These are phyloP conservation scores for Lepas anatifera DNA, from an alignment of 2,888 invertebrate species.

Conservation along the genomic window DNA sequence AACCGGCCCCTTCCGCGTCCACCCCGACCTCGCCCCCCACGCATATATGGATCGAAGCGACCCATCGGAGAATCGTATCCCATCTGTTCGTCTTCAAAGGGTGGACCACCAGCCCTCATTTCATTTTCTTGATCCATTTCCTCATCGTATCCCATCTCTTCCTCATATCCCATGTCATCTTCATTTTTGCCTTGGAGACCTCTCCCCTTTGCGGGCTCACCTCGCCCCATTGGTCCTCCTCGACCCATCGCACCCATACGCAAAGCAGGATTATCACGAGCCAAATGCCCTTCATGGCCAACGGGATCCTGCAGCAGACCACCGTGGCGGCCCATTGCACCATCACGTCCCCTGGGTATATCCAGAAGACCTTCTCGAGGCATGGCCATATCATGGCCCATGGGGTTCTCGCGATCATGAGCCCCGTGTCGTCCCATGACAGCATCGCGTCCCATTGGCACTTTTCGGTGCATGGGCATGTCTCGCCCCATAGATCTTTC, in stretches of 20 bases:
- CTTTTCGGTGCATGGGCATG: background rate
- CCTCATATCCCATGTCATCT: background rate
- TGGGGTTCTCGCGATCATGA: background rate
- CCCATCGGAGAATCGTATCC: slow-evolving; percentile 23
- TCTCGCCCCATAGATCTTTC: too few species aligned
- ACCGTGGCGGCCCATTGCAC: slow-evolving; percentile 18
- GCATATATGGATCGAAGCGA: slow-evolving; percentile 21
- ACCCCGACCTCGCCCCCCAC: background rate
- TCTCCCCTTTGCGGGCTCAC: slow-evolving; percentile 6
- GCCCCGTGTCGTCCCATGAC: background rate
- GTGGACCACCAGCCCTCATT: too few species aligned
- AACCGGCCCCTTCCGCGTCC: slow-evolving; percentile 14
- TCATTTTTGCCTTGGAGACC: slow-evolving; percentile 17
- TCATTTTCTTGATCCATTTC: too few species aligned
- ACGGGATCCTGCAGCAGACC: slow-evolving; percentile 16
- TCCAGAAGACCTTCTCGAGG: background rate
- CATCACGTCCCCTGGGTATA: background rate
- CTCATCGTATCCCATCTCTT: background rate
- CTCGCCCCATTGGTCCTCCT: slow-evolving; percentile 10
- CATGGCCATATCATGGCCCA: background rate
- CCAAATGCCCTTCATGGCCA: slow-evolving; percentile 16
- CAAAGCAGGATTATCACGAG: slow-evolving; percentile 14
- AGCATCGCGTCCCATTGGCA: background rate
- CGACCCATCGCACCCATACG: slow-evolving; percentile 15
- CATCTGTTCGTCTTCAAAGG: too few species aligned